Evolutionary conservation across 2,888 invertebrate genomes (phyloP), one percentile per base, ranked within the genome.

Genomic region (Hoplodrina ambigua): DNA sequence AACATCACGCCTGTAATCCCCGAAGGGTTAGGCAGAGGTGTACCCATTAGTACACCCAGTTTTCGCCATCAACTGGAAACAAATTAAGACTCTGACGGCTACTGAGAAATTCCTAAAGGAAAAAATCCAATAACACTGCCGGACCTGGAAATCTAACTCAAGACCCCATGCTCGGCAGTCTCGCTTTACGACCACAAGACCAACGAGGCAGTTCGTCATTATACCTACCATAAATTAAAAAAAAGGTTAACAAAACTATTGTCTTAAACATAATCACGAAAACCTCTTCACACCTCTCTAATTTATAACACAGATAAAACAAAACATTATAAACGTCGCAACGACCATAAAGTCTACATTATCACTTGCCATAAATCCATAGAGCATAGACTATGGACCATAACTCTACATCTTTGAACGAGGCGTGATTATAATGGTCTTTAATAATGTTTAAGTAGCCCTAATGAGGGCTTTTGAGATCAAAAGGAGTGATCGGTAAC

Each of bases 361-460:
- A 83, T 83, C 79, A 72, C 52, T 63, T 65, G 41, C 61, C 65
- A 80, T 83, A 83, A 84, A 85, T 75, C 72, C 75, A 74, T 63
- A 59, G 57, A 54, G 49, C 5, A 62, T 41, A 57, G 55, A 57
- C 68, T 58, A 65, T 64, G 59, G 64, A 52, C 78, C 78, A 72
- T 81, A 81, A 72, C 70, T 83, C 81, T 64, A 69, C 70, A 56
- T 70, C 63, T 74, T 52, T 69, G 70, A 62, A 75, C 75, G 75
- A 81, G 88, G 88, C 87, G 91, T 90, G 89, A 90, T 90, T 91
- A 90, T 93, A 93, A 94, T 92, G 87, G 88, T 80, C 90, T 86
- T 86, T 92, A 92, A 94, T 91, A 91, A 88, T 90, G 88, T 91
- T 89, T 90, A 92, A 93, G 91, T 92, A 92, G 91, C 80, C 85